Evolutionary conservation across 2,113 vertebrate species (phyloP).

Genomic region (Callaeas wilsoni): DNA sequence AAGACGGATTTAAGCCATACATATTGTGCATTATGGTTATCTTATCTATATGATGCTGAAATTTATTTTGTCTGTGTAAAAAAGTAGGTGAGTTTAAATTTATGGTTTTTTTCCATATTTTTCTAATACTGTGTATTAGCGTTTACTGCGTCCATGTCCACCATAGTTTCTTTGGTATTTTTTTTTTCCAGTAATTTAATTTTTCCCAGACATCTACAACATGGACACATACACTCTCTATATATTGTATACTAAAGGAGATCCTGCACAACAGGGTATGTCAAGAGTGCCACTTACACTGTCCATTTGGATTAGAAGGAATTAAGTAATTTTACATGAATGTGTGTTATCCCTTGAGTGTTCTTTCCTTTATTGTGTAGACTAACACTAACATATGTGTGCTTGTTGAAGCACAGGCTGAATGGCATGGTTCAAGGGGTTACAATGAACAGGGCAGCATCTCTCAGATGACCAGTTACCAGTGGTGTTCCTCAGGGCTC

Average conservation of each 20-base stretch:
- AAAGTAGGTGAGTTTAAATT: not conserved
- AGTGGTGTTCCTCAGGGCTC: not conserved
- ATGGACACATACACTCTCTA: not conserved
- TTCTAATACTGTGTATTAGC: not conserved
- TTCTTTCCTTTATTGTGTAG: not conserved
- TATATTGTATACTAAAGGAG: not conserved
- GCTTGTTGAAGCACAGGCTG: not conserved
- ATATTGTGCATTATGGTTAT: not conserved
- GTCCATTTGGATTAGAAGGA: not conserved
- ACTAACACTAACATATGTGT: not conserved
- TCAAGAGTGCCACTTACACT: not conserved
- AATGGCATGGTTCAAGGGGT: not conserved
- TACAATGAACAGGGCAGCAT: not conserved
- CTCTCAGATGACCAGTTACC: not conserved
- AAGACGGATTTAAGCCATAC: not conserved
- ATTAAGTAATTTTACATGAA: not conserved
- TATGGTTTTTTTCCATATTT: not conserved
- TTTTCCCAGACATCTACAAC: not conserved
- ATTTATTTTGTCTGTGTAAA: not conserved
- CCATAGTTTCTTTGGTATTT: not conserved
- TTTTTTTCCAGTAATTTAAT: not conserved
- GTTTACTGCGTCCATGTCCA: not conserved
- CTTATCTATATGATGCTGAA: not conserved
- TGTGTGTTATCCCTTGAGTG: not conserved
- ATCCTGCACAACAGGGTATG: not conserved